These are phyloP conservation scores for Caenorhabditis imperialis DNA, from an alignment of 2,888 invertebrate genomes.

Conservation along the genomic window DNA sequence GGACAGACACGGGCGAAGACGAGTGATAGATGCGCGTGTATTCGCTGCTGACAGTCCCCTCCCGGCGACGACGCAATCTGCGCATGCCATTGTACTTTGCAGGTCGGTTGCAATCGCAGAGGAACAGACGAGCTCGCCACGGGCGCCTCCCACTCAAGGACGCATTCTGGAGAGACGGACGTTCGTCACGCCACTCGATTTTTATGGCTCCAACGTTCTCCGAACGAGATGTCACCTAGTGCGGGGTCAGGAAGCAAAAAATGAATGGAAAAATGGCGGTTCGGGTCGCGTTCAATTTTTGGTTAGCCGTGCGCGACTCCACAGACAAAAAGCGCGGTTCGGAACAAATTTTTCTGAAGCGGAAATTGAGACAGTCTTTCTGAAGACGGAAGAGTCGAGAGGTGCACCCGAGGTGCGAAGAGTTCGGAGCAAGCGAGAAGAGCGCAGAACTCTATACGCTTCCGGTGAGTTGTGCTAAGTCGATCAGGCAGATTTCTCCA, in stretches of 20 bases:
- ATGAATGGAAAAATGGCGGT: not conserved
- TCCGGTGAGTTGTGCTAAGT: slow-evolving; percentile 40
- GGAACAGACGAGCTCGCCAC: too few relatives aligned
- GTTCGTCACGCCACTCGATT: slow-evolving; percentile 52
- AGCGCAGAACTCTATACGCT: slow-evolving; percentile 26
- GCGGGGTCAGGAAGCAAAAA: slow-evolving; percentile 7
- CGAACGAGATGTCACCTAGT: slow-evolving; percentile 49
- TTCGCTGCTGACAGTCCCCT: slow-evolving; percentile 44
- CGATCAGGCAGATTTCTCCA: slow-evolving; percentile 47
- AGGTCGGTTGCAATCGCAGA: slow-evolving; percentile 28
- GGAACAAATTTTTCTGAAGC: too few relatives aligned
- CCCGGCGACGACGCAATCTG: slow-evolving; percentile 34
- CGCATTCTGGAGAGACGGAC: slow-evolving; percentile 21
- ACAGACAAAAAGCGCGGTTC: too few relatives aligned
- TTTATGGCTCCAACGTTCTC: slow-evolving; percentile 43
- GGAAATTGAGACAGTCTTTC: too few relatives aligned
- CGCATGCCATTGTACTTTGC: slow-evolving; percentile 49
- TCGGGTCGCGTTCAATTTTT: slow-evolving; percentile 1
- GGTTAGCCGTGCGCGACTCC: too few relatives aligned
- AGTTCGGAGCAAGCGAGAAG: too few relatives aligned
- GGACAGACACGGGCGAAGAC: not conserved
- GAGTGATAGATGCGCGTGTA: slow-evolving; percentile 44
- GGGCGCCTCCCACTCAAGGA: slow-evolving; percentile 39
- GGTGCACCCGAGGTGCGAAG: too few relatives aligned
- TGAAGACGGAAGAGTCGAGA: too few relatives aligned